Conservation (phyloP, 2,888 invertebrate genomes). For the Phaonia tiefii region DNA sequence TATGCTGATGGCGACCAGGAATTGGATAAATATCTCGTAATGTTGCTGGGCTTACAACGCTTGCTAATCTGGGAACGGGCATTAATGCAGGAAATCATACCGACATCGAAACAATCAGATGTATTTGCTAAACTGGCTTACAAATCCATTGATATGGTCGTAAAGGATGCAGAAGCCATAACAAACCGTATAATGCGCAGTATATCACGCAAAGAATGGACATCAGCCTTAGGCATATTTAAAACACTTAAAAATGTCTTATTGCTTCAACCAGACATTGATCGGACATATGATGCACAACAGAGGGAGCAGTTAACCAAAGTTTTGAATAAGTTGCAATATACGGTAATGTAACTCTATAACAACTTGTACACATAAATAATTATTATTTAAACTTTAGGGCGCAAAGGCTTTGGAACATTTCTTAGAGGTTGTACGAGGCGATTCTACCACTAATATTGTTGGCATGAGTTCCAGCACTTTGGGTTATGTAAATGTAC, state of each 20-base stretch:
- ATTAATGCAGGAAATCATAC: conserved; percentile 91
- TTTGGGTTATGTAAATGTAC: conserved; percentile 80
- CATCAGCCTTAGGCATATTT: conserved; percentile 89
- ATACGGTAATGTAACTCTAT: conserved; percentile 83
- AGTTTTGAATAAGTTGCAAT: conserved; percentile 87
- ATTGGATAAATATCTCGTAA: conserved; percentile 90
- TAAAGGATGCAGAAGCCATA: conserved; percentile 92
- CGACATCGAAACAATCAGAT: conserved; percentile 88
- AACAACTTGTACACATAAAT: neutral
- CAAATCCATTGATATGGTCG: conserved; percentile 91
- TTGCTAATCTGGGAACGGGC: conserved; percentile 93
- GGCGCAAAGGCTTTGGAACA: conserved; percentile 95
- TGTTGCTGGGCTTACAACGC: conserved; percentile 90
- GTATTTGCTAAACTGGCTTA: conserved; percentile 92
- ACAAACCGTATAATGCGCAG: conserved; percentile 88
- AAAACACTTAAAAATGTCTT: conserved; percentile 90
- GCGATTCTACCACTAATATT: conserved; percentile 89
- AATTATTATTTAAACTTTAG: conserved; percentile 80
- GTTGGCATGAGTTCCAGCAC: conserved; percentile 79
- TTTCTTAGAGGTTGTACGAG: conserved; percentile 93
- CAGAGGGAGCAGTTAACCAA: conserved; percentile 87
- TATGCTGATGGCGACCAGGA: conserved; percentile 86
- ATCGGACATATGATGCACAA: conserved; percentile 87
- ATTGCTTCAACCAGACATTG: conserved; percentile 89
- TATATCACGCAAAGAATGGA: conserved; percentile 89